These are phyloP conservation scores for Acleris laterana DNA, from an alignment of 2,888 invertebrate species.

Conservation along the genomic window DNA sequence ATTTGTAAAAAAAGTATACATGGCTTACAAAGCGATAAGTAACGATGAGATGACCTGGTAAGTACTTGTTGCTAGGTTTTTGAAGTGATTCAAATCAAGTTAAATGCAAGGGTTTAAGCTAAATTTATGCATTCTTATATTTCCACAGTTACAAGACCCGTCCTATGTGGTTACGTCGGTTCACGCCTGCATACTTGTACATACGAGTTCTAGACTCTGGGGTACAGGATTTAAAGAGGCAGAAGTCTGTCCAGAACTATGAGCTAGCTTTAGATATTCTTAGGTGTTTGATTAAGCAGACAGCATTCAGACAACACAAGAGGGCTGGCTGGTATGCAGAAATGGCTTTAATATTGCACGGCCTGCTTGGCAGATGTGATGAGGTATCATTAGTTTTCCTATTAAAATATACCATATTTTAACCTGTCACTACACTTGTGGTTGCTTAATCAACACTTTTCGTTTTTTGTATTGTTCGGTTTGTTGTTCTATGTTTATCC, in stretches of 20 bases:
- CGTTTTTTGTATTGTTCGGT: no score
- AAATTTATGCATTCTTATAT: background rate
- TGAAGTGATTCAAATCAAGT: no score
- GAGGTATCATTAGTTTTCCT: conserved; percentile 50
- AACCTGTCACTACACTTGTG: no score
- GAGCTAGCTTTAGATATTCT: conserved; percentile 80
- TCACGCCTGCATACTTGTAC: conserved; percentile 80
- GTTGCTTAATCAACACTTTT: no score
- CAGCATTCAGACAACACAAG: conserved; percentile 70
- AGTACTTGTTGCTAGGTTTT: conserved; percentile 28
- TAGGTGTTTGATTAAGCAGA: conserved; percentile 77
- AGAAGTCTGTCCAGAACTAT: conserved; percentile 46
- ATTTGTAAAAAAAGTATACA: conserved; percentile 51
- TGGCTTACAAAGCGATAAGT: conserved; percentile 52
- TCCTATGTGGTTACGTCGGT: conserved; percentile 83
- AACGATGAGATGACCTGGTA: conserved; percentile 62
- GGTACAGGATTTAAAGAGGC: conserved; percentile 68
- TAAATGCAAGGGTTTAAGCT: background rate
- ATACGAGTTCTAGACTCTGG: conserved; percentile 68
- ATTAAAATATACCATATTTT: no score
- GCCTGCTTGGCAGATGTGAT: conserved; percentile 51
- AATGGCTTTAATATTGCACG: conserved; percentile 85
- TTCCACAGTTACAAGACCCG: conserved; percentile 58
- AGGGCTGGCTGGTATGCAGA: conserved; percentile 85
- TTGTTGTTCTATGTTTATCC: no score